A percentile compares a stretch with the other conserved stretches of the same genome.
Conservation (phyloP, 1,140 invertebrate genomes). For the Triops cancriformis region DNA sequence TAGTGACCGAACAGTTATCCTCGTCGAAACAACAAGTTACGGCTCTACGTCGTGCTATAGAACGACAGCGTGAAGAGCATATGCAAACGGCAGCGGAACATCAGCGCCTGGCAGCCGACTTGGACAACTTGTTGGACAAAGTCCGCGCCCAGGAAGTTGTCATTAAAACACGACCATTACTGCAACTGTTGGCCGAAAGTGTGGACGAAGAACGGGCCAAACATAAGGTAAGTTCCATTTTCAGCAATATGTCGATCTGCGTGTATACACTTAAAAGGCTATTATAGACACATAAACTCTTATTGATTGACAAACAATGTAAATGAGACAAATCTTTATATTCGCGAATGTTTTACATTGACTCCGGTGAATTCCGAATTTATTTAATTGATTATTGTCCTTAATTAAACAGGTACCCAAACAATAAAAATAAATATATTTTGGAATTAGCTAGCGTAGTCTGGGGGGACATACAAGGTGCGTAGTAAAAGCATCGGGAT, state of each 20-base stretch:
- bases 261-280: slow-evolving; percentile 15
- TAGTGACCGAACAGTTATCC: slow-evolving; percentile 76
- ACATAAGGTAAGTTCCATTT: slow-evolving; percentile 49
- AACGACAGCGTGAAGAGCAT: slow-evolving; percentile 74
- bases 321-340: no score
- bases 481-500: no score
- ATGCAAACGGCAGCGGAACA: slow-evolving; percentile 79
- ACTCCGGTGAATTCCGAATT: no score
- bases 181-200: slow-evolving; percentile 65
- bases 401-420: no score
- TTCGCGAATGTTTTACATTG: no score
- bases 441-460: no score
- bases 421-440: no score
- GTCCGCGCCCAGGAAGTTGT: slow-evolving; percentile 73
- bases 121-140: slow-evolving; percentile 73
- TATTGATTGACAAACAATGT: no score
- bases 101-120: slow-evolving; percentile 64
- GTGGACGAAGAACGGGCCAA: slow-evolving; percentile 72
- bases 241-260: neutral
- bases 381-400: no score
- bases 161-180: slow-evolving; percentile 68
- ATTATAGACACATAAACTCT: no score
- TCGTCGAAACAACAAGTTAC: slow-evolving; percentile 74
- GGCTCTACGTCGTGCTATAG: slow-evolving; percentile 66
- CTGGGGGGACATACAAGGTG: no score